Evolutionary conservation across 30 jellyfish, hydroid and myxozoan genomes (phyloP), one percentile per base, ranked within the genome.

Genomic region (Nemopilema nomurai): DNA sequence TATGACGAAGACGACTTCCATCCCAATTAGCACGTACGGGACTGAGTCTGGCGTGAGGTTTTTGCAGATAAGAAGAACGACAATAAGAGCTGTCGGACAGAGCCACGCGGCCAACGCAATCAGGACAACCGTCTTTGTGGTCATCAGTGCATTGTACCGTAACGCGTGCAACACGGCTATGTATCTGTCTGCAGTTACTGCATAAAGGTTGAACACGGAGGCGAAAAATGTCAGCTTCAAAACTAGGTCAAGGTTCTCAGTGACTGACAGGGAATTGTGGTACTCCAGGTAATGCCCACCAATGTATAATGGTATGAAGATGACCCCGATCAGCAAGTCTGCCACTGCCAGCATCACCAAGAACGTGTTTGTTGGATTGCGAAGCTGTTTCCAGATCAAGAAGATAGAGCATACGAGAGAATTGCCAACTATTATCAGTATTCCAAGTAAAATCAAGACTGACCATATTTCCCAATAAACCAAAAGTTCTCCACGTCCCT

Each of bases 111-210:
- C 91, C 62, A 76, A 81, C 6, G 79, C 88, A 32, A 88, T 76
- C 53, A 22, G 13, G 28, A 22, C 16, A 3, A 88, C 85, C 1
- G 85, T 63, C 17, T 66, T 51, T 20, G 82, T 52, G 25, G 90
- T 78, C 96, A 88, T 88, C 82, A 88, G 74, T 23, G 96, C 96
- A 51, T 78, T 75, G 82, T 88, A 88, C 33, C 96, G 90, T 51
- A 88, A 53, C 23, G 96, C 90, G 30, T 88, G 75, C 25, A 66
- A 18, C 64, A 88, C 91, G 8, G 96, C 96, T 20, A 88, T 80
- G 80, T 78, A 88, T 66, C 96, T 76, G 75, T 88, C 96, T 6
- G 33, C 30, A 20, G 96, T 88, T 0, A 88, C 96, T 49, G 96
- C 96, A 62, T 88, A 79, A 28, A 88, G 51, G 76, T 88, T 88